Evolutionary conservation across 2,888 invertebrate genomes (phyloP), one percentile per base, ranked within the genome.

Genomic region (Dryadula phaetusa): DNA sequence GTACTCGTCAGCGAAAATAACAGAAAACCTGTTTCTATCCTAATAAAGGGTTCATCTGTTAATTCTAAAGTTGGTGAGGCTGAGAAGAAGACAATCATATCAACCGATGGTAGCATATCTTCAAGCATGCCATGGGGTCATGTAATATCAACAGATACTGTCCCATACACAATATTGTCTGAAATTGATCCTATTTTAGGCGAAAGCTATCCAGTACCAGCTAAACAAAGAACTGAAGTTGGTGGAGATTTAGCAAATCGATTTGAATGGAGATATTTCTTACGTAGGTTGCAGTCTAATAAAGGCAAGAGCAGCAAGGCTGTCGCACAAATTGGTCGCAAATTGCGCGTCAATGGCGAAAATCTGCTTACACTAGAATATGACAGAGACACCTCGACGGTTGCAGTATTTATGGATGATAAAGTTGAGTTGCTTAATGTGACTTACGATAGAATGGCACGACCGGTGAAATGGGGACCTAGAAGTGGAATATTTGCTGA

Each of bases 201-300:
- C 0, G 98, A 98, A 86, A 97, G 97, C 77, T 98, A 97, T 80
- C 98, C 98, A 0, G 97, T 98, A 0, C 97, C 98, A 0, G 97
- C 97, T 0, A 97, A 98, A 80, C 98, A 98, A 83, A 95, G 96
- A 68, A 97, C 97, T 0, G 98, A 98, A 91, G 96, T 98, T 16
- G 97, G 97, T 25, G 97, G 98, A 0, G 98, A 98, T 80, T 85
- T 98, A 64, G 97, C 98, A 0, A 98, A 98, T 80, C 94, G 98
- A 72, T 97, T 99, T 79, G 99, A 99, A 88, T 99, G 99, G 99
- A 94, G 98, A 46, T 99, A 98, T 88, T 98, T 98, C 91, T 93
- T 98, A 67, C 93, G 98, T 58, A 95, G 97, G 71, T 93, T 96
- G 40, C 94, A 95, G 73, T 94, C 94, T 3, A 93, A 90, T 75